phyloP scores from a whole-genome alignment of 2,113 vertebrate genomes.

The Silurus asotus region DNA sequence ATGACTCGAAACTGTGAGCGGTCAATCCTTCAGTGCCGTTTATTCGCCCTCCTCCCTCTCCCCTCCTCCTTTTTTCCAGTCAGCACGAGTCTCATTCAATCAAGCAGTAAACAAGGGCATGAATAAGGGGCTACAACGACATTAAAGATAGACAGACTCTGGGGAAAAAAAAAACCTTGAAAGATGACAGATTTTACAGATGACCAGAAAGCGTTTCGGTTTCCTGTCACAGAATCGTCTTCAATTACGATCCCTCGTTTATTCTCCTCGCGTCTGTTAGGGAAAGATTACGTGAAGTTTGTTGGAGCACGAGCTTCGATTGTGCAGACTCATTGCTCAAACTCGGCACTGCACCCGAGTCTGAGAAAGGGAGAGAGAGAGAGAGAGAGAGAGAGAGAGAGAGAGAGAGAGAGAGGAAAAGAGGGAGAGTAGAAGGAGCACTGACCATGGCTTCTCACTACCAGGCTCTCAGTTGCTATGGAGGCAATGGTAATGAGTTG shows the following conservation, averaged over 20 bases:
- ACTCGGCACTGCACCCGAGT: slow-evolving; percentile 51
- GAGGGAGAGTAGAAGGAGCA: slow-evolving; percentile 28
- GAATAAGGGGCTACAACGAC: neutral
- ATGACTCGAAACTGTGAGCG: neutral
- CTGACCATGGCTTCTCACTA: slow-evolving; percentile 50
- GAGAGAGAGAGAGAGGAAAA: neutral
- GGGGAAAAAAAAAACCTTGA: too few species aligned
- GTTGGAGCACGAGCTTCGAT: slow-evolving; percentile 60
- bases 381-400: neutral
- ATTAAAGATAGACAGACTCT: neutral
- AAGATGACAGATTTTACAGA: slow-evolving; percentile 12
- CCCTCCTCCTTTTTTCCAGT: neutral
- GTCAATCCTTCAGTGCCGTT: neutral
- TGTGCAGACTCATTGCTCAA: slow-evolving; percentile 72
- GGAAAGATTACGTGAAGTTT: slow-evolving; percentile 33
- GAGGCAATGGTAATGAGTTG: slow-evolving; percentile 42
- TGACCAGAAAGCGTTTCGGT: neutral
- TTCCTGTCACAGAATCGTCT: slow-evolving; percentile 8
- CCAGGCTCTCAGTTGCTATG: slow-evolving; percentile 53
- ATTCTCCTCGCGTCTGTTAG: slow-evolving; percentile 10
- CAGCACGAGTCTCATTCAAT: slow-evolving; percentile 8
- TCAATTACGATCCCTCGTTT: slow-evolving; percentile 11
- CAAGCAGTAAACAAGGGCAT: slow-evolving; percentile 12
- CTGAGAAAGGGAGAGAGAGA: neutral
- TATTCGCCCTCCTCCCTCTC: neutral